Evolutionary conservation across 1,140 invertebrate genomes (phyloP).

Genomic region (Ganaspis sp.): DNA sequence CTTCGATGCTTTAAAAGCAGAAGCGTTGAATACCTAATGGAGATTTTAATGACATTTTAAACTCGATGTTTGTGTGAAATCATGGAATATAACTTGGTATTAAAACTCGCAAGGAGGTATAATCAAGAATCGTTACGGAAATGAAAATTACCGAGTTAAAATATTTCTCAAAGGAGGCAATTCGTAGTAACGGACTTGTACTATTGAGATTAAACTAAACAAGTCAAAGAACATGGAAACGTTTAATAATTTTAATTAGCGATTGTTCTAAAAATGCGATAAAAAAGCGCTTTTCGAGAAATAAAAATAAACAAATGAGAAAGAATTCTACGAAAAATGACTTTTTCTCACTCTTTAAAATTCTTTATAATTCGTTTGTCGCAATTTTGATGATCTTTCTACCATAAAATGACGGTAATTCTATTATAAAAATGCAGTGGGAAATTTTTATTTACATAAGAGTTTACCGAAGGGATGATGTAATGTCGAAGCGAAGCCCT

Average conservation of each 20-base stretch:
- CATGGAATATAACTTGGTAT: conserved; percentile 20
- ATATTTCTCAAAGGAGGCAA: background rate
- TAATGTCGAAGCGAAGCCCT: background rate
- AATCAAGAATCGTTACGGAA: conserved; percentile 20
- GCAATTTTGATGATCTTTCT: background rate
- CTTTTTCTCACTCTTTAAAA: background rate
- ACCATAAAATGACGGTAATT: background rate
- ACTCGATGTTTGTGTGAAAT: conserved; percentile 24
- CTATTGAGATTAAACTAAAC: background rate
- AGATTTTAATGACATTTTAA: conserved; percentile 29
- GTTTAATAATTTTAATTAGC: no score
- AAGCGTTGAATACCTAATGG: conserved; percentile 27
- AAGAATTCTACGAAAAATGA: background rate
- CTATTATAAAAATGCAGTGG: background rate
- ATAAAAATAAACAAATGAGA: background rate
- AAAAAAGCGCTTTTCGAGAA: no score
- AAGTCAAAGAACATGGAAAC: background rate
- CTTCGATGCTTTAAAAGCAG: conserved; percentile 27
- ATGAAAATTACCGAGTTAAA: background rate
- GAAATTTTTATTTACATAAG: conserved; percentile 14
- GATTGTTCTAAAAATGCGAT: no score
- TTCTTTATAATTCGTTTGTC: background rate
- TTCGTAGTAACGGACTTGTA: background rate
- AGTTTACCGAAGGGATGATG: background rate
- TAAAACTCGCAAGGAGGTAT: conserved; percentile 2